Conservation (phyloP, 2,113 vertebrate genomes). For the Lampris incognitus region DNA sequence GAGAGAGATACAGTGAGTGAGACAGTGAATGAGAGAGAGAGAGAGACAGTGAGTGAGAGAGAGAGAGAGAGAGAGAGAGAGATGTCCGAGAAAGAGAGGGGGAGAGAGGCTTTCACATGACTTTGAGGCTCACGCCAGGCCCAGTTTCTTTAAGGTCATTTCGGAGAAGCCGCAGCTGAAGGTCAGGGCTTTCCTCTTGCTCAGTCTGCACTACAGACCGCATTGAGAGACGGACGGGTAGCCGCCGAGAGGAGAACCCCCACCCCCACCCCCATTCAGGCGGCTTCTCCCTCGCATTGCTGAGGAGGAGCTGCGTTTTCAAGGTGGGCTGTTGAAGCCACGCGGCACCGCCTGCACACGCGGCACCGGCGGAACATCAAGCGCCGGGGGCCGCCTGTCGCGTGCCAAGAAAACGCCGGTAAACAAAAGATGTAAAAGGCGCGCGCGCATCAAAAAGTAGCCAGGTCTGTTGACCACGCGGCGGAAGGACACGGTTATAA, state of each 20-base stretch:
- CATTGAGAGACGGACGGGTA: conserved; percentile 17
- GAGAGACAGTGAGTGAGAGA: too few relatives aligned
- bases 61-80: too few relatives aligned
- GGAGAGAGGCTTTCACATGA: conserved; percentile 19
- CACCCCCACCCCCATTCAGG: conserved; percentile 15
- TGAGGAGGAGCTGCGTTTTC: conserved; percentile 15
- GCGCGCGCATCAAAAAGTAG: not conserved
- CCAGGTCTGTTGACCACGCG: conserved; percentile 33
- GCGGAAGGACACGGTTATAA: conserved; percentile 35
- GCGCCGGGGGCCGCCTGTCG: conserved; percentile 25
- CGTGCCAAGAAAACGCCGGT: conserved; percentile 8
- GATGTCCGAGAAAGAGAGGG: too few relatives aligned
- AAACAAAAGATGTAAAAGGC: conserved; percentile 37
- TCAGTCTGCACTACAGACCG: conserved; percentile 31
- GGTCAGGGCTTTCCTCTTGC: conserved; percentile 30
- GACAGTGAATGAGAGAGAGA: too few relatives aligned
- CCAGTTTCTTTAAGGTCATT: conserved; percentile 43
- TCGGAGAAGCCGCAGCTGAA: conserved; percentile 24
- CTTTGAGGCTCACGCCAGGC: conserved; percentile 15
- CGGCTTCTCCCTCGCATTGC: conserved; percentile 25
- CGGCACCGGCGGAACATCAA: not conserved
- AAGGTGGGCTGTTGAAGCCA: conserved; percentile 4
- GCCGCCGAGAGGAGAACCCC: conserved; percentile 10
- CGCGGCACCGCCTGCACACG: conserved; percentile 2
- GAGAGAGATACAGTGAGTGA: too few relatives aligned